Evolutionary conservation across 2,888 invertebrate species (phyloP).

Genomic region (Drosophila multiciliata): DNA sequence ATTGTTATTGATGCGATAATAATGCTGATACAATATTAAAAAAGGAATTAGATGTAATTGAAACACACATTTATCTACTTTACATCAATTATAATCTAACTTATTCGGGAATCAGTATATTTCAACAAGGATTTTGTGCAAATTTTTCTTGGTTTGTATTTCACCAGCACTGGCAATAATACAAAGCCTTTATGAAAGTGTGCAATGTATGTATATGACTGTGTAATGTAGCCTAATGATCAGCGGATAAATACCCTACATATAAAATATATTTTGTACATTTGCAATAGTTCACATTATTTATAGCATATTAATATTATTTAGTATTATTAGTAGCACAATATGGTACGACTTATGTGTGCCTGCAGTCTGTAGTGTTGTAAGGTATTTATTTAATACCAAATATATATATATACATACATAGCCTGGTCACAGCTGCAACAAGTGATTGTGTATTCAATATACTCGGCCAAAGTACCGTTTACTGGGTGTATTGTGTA

Average conservation of each 20-base stretch:
- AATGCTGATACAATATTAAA: background rate
- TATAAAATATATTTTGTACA: background rate
- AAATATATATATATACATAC: background rate
- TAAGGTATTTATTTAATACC: background rate
- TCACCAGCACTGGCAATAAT: slow-evolving; percentile 3
- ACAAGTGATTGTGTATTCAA: background rate
- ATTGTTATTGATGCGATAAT: background rate
- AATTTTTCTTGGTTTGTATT: background rate
- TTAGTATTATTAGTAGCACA: background rate
- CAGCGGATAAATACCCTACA: background rate
- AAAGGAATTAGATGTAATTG: background rate
- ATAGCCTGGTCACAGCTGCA: background rate
- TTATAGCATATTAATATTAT: background rate
- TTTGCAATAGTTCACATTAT: background rate
- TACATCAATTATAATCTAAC: no score
- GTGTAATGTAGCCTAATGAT: background rate
- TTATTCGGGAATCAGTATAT: background rate
- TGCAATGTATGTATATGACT: background rate
- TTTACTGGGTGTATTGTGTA: slow-evolving; percentile 8
- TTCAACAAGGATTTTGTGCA: background rate
- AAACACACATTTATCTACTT: background rate
- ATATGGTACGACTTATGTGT: background rate
- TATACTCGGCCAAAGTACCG: background rate
- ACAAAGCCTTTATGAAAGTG: background rate
- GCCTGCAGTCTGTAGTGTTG: background rate